Evolutionary conservation across 2,113 vertebrate species (phyloP), one percentile per base, ranked within the genome.

Genomic region (Panthera uncia): DNA sequence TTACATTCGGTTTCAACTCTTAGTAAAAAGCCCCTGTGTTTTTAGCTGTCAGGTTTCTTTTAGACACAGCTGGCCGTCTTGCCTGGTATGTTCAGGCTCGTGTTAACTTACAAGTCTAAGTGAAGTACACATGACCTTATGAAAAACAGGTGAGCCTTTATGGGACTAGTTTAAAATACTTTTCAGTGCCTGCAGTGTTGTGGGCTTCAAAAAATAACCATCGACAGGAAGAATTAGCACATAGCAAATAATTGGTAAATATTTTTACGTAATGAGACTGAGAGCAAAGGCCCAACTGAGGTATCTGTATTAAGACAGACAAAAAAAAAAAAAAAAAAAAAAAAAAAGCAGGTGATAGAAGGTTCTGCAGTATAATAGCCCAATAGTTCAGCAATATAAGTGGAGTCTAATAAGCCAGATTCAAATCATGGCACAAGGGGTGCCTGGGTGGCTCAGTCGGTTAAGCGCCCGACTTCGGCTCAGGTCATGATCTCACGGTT

Each of bases 81-180:
- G 38, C 1, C 13, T 18, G 33, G 61, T 79, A 74, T 73, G 74
- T 81, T 85, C n/a, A 38, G 82, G 41, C 52, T 93, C n/a, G 18
- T 48, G 65, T 45, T 91, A 52, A 84, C 78, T 96, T 91, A 78
- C 61, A 93, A 61, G 29, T 57, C 57, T 71, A 41, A 76, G 80
- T 41, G 69, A 85, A 76, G 73, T 81, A 36, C n/a, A 65, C 23
- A 7, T 1, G 71, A 66, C 65, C 31, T 89, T 79, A 55, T 31
- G n/a, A 92, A 90, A 96, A 83, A 78, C 52, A 86, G 41, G 48
- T 52, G 61, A 95, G 45, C 86, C 63, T 96, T 91, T 76, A 38
- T 93, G 79, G 89, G 85, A 78, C 16, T 63, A 15, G 63, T 89
- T 90, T 95, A 25, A 87, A 66, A 80, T 55, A 61, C 29, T 88